Base-by-base conservation (phyloP, 1,140 invertebrate genomes). In the Alviniconcha marisindica region DNA sequence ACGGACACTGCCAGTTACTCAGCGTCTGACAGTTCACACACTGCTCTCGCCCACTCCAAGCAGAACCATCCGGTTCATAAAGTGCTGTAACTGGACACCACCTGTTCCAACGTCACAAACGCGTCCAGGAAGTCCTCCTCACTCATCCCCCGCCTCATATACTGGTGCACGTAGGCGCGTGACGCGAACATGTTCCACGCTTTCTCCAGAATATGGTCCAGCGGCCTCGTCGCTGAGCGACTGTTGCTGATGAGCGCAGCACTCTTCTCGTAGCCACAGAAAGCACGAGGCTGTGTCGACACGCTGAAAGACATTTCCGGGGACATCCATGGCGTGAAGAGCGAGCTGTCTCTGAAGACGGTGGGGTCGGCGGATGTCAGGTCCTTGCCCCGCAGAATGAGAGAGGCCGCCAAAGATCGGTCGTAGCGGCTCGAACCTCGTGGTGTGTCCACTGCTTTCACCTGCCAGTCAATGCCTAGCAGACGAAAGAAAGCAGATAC, bases 101-200 rank as follows among this genome's bases (percentile, higher is more conserved):
- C 89, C 85, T 92, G 92, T 85, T 93, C 93, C 71, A 93, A 84
- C 38, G 84, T 89, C 14, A 91, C 91, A 91, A 93, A 93, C 77
- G 90, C 88, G 79, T 93, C 91, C 7, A 93, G 60, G 87, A 93
- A 93, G 76, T 93, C 91, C 66, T 93, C 92, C 42, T 91, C 91
- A 5, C 83, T 85, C 31, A 93, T 77, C 33, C 92, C 92, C 87
- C 92, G 91, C 82, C 88, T 87, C 2, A 88, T 73, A 88, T 94
- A 94, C 82, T 93, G 93, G 84, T 94, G 93, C 33, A 93, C 90
- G 80, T 93, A 94, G 3, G 93, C 93, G 51, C 92, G 82, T 0
- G 92, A 90, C 0, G 89, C 88, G 84, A 94, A 94, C 92, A 94
- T 93, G 36, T 88, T 89, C 92, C 93, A 94, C 5, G 93, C 92